A percentile compares a stretch with the other conserved stretches of the same genome.
phyloP scores from a whole-genome alignment of 2,888 invertebrate species.

The Spialia ferax region DNA sequence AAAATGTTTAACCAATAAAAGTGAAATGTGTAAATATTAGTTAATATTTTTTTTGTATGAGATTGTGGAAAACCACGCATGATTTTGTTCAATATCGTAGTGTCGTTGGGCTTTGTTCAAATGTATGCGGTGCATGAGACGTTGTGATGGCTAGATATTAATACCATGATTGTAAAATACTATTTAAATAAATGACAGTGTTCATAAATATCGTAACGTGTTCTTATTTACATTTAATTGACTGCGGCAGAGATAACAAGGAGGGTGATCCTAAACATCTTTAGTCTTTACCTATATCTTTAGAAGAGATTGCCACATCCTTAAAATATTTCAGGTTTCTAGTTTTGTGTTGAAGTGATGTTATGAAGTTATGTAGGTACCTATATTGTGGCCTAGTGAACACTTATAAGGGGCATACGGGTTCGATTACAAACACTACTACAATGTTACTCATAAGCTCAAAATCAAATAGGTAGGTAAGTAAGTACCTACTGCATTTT shows the following conservation, averaged over 20 bases:
- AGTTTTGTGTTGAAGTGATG: too few relatives aligned
- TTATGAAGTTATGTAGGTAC: too few relatives aligned
- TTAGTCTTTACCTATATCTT: too few relatives aligned
- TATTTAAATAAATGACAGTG: slow-evolving; percentile 79
- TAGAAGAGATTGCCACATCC: too few relatives aligned
- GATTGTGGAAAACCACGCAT: slow-evolving; percentile 43
- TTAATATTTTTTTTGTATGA: slow-evolving; percentile 50
- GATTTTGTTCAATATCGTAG: slow-evolving; percentile 55
- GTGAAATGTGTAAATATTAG: slow-evolving; percentile 50
- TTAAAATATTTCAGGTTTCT: too few relatives aligned
- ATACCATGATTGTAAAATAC: slow-evolving; percentile 64
- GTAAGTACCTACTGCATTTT: too few relatives aligned
- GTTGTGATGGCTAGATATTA: slow-evolving; percentile 68
- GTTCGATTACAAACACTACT: too few relatives aligned
- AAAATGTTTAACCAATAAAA: slow-evolving; percentile 7
- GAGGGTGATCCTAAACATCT: too few relatives aligned
- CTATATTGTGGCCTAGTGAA: too few relatives aligned
- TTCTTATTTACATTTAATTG: slow-evolving; percentile 50
- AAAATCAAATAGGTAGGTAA: too few relatives aligned
- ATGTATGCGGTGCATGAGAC: slow-evolving; percentile 68
- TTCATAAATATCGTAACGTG: slow-evolving; percentile 56
- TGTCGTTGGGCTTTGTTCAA: slow-evolving; percentile 74
- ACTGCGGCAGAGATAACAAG: neutral
- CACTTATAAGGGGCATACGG: too few relatives aligned
- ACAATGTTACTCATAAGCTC: too few relatives aligned